Evolutionary conservation across 1,140 invertebrate genomes (phyloP), one percentile per base, ranked within the genome.

Genomic region (Caenorhabditis tropicalis): DNA sequence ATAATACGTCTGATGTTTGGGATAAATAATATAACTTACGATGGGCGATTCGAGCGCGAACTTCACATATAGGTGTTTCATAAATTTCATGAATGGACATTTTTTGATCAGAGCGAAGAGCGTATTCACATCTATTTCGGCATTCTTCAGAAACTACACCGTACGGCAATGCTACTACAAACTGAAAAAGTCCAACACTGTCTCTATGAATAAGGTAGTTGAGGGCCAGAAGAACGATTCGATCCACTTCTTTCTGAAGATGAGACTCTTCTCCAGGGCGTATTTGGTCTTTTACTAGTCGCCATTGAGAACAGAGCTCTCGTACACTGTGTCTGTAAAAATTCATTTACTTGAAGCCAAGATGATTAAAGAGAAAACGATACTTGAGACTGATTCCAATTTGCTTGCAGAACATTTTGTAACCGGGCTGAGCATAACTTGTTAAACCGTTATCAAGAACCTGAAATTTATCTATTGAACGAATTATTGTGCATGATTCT

Each of bases 401-500:
- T 51, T 82, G 80, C 56, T 82, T 85, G 29, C 84, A 85, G 60
- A 85, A 85, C 49, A 60, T 58, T 56, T 85, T 85, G 81, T 85
- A 85, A 7, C 81, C 84, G 29, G 81, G 60, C 19, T 74, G 56
- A 21, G 82, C 16, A 31, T 86, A 86, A 7, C 70, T 36, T 24
- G 70, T 51, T 27, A 86, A 65, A 5, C 85, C 85, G 70, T 85
- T 60, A 24, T 80, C 49, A 7, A 86, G 56, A 39, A 85, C 49
- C 56, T 74, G 9, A 27, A 74, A 65, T 36, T 65, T 36, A 36
- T 58, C n/a, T 33, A 19, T 43, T 1, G 3, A 24, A 24, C 12
- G 6, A 43, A 74, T 33, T 74, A 33, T 27, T 3, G 16, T 4
- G 43, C 19, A 31, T 19, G 19, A 60, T 16, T 24, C 65, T 31